These are phyloP conservation scores for Drosophila persimilis DNA, from an alignment of 1,140 invertebrate species.

Conservation along the genomic window DNA sequence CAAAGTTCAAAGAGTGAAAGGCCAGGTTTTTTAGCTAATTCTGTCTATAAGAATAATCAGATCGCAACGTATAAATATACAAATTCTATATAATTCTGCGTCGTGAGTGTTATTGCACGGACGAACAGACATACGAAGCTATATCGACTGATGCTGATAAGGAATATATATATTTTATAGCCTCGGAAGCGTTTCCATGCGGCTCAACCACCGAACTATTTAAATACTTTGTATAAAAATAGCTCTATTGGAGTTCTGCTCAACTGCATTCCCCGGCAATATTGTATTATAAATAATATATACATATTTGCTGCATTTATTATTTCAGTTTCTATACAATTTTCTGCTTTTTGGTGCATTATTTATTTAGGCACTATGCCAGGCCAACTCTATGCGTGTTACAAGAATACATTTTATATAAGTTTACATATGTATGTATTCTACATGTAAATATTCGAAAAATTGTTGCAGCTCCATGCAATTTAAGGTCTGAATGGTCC, in stretches of 20 bases:
- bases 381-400: conserved; percentile 47
- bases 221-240: neutral
- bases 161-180: too few relatives aligned
- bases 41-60: too few relatives aligned
- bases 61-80: too few relatives aligned
- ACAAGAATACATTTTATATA: conserved; percentile 43
- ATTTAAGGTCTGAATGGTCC: neutral
- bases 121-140: too few relatives aligned
- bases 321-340: conserved; percentile 41
- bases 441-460: conserved; percentile 21
- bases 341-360: conserved; percentile 27
- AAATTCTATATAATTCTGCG: too few relatives aligned
- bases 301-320: conserved; percentile 35
- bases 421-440: conserved; percentile 23
- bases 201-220: neutral
- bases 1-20: too few relatives aligned
- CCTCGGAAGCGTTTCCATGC: too few relatives aligned
- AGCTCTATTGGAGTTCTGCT: too few relatives aligned
- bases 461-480: conserved; percentile 12
- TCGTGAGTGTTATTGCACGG: too few relatives aligned
- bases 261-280: too few relatives aligned
- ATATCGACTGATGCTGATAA: too few relatives aligned
- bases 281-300: conserved; percentile 50
- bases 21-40: too few relatives aligned
- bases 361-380: conserved; percentile 41